Evolutionary conservation across 2,888 invertebrate genomes (phyloP), one percentile per base, ranked within the genome.

Genomic region (Bhutanitis thaidina): DNA sequence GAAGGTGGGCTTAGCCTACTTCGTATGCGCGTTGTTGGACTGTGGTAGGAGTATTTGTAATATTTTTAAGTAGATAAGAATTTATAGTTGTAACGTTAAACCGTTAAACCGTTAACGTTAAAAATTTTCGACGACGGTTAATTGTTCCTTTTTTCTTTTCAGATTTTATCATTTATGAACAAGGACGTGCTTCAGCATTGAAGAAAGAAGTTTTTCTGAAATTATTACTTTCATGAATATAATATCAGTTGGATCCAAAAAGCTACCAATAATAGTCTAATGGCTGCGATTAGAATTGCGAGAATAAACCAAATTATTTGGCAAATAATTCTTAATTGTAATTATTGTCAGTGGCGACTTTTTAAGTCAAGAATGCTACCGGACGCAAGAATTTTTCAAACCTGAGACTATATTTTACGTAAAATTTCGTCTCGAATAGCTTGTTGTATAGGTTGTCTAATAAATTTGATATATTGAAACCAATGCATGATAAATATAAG

Each of bases 401-500:
- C 88, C 71, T 88, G 88, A 89, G 68, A 83, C 48, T 41, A 3
- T 8, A 8, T 8, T 27, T 27, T 8, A 7, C 8, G 8, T 27
- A 27, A 27, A 27, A 8, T 27, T 27, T 27, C 1, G 27, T 27
- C 27, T 8, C 8, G 8, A 27, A 27, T 27, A 27, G 5, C 2
- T 27, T 8, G 8, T 27, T 8, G 7, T 27, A 27, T 8, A 27
- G 7, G 8, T 8, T 27, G 7, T 27, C 27, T 46, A 56, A 53
- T 49, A 1, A 52, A 56, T 53, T 53, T 51, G 56, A 60, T 54
- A 73, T 68, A 71, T 59, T 67, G 66, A 80, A 85, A 72, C 77
- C 80, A 81, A 89, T 88, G 88, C 76, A 88, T 88, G 89, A 86
- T 84, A 75, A 77, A 71, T 71, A 71, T 61, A 73, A 69, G 59